Evolutionary conservation across 2,888 invertebrate genomes (phyloP), one percentile per base, ranked within the genome.

Genomic region (Oxyteleia sp.): DNA sequence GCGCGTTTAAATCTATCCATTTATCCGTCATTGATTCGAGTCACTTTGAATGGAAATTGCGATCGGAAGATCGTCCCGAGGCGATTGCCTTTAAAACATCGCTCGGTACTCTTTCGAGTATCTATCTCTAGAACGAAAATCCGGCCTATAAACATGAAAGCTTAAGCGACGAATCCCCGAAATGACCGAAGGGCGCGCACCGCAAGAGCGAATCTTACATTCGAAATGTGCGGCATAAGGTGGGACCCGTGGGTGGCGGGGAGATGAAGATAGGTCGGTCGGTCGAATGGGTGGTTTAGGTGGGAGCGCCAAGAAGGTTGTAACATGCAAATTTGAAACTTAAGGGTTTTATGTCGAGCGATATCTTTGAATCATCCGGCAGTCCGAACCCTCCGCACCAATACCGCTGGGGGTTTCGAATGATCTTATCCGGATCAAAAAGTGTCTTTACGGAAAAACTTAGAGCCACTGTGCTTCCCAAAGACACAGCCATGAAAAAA

Each of bases 321-420:
- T 92, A 92, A 92, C 92, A 93, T 93, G 92, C 92, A 93, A 92
- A 92, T 93, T 92, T 92, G 90, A 92, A 92, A 92, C 92, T 92
- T 91, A 92, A 92, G 90, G 92, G 91, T 93, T 92, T 93, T 93
- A 93, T 93, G 92, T 92, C 91, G 89, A 86, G 89, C 90, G 92
- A 92, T 93, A 93, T 93, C 92, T 90, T 88, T 86, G 92, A 91
- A 92, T 92, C 92, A 91, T 91, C 90, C 90, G 87, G 88, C 88
- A 88, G 88, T 81, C 85, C 85, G 84, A 71, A 71, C 80, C 80
- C 79, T 80, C 69, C 64, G 85, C 72, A 85, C 82, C 86, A 85
- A 85, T 87, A 87, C 87, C 84, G 88, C 85, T 85, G 61, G 79
- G 88, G 89, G 86, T 90, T 91, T 87, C 86, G 72, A 85, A 80